Evolutionary conservation across 2,888 invertebrate species (phyloP).

Genomic region (Oegoconia quadripuncta): DNA sequence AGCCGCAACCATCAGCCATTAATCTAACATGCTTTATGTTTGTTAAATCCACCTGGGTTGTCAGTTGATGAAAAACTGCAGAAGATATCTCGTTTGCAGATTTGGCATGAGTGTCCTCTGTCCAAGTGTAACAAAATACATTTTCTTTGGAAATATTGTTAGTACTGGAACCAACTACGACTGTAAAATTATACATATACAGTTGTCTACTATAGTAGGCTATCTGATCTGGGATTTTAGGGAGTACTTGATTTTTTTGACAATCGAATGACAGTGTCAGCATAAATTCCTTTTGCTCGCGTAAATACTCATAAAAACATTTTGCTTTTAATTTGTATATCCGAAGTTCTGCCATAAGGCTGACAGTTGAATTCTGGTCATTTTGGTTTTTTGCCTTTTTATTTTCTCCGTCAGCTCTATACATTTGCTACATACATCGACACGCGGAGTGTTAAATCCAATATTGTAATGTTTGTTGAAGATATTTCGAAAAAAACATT

Average conservation of each 20-base stretch:
- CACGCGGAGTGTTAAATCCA: slow-evolving; percentile 11
- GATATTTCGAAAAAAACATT: slow-evolving; percentile 12
- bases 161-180: slow-evolving; percentile 9
- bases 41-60: slow-evolving; percentile 2
- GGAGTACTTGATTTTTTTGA: slow-evolving; percentile 19
- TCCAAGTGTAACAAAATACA: slow-evolving; percentile 16
- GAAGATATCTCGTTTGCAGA: slow-evolving; percentile 13
- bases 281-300: slow-evolving; percentile 5
- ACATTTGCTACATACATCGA: slow-evolving; percentile 9
- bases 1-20: slow-evolving; percentile 19
- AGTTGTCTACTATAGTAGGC: slow-evolving; percentile 18
- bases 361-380: slow-evolving; percentile 2
- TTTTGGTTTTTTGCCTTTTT: slow-evolving; percentile 2
- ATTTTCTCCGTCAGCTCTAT: slow-evolving; percentile 3
- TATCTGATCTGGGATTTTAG: slow-evolving; percentile 15
- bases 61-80: slow-evolving; percentile 4
- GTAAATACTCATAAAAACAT: slow-evolving; percentile 7
- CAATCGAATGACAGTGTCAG: slow-evolving; percentile 17
- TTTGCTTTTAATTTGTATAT: slow-evolving; percentile 4
- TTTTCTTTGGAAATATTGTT: slow-evolving; percentile 8
- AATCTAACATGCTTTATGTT: slow-evolving; percentile 13
- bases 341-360: neutral
- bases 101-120: slow-evolving; percentile 11
- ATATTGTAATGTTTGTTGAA: slow-evolving; percentile 15
- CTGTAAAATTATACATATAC: slow-evolving; percentile 18